Evolutionary conservation across 2,888 invertebrate species (phyloP), one percentile per base, ranked within the genome.

Genomic region (Amphipyra berbera): DNA sequence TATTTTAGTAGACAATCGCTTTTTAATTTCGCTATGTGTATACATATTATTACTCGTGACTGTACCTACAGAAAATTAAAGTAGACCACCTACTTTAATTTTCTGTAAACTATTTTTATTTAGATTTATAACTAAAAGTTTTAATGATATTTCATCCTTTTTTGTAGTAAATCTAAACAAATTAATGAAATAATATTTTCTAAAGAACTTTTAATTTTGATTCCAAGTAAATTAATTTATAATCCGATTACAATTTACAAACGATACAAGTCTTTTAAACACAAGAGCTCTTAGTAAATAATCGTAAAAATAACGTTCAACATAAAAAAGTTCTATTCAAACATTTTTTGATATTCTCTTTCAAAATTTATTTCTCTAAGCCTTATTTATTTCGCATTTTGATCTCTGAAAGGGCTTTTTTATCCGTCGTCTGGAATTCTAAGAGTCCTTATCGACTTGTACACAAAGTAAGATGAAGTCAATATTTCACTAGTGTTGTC

Each of bases 301-400:
- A 27, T 15, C 3, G n/a, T 33, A n/a, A 49, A 47, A 49, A 13
- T 40, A 41, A 50, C 7, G 14, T 13, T 13, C 10, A 40, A 6
- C 13, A 41, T 41, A 14, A 41, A 41, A n/a, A 61, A 38, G 6
- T 7, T n/a, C 13, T 40, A 35, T 47, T 27, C 9, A 35, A 42
- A 61, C 12, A 2, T 41, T 47, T 10, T 37, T 41, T 38, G 14
- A 46, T 21, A 50, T 30, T 68, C 67, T 37, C 35, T 46, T 30
- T 8, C n/a, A 46, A 30, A 41, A 41, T 8, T 41, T 41, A 41
- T 30, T 13, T 30, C 30, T 60, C 37, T n/a, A 13, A 2, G 37
- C 8, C 47, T 47, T 52, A 50, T 42, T 50, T 50, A 52, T 68
- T 68, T 46, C 27, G 27, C 7, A 40, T 50, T 47, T 50, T 47